Base-by-base conservation (phyloP, 2,113 vertebrate genomes). In the Hippocampus abdominalis region DNA sequence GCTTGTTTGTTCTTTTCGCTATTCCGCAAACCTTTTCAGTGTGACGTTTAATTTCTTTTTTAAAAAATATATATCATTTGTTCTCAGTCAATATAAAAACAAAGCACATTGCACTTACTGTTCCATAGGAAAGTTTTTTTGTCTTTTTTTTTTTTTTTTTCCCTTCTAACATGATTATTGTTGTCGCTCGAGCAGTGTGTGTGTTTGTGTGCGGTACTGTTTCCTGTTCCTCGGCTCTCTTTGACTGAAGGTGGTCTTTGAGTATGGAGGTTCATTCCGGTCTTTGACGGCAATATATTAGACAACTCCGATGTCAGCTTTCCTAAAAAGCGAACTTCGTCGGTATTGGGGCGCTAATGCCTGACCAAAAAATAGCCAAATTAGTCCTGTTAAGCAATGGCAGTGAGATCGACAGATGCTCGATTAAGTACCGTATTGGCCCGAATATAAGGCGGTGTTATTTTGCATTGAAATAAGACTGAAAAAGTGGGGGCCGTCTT, bases 11-110 rank as follows among this genome's bases (percentile, higher is more conserved):
- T 93, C 89, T 89, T 91, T 89, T 91, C 87, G 66, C 88, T 84
- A 61, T 86, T 91, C 88, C 67, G 86, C 91, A 89, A 91, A 92
- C 91, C 88, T 87, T 91, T 93, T 92, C 90, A 91, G 90, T 92
- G 90, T 92, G 89, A 93, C 87, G 82, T 92, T 93, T 93, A 88
- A 90, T 89, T 93, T 92, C 76, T 91, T 93, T 93, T 93, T 92
- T 92, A 61, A 91, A 93, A 93, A 92, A 93, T 93, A 93, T 93
- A 93, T 93, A 93, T 92, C 87, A 92, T 93, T 92, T 93, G 92
- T 92, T 93, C 91, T 93, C 89, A 92, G 91, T 93, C 92, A 92
- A 93, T 93, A 93, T 93, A 93, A 93, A 93, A 93, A 93, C 89
- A 90, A 93, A 92, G 91, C 92, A 93, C 92, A 93, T 93, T 92